Evolutionary conservation across 2,113 vertebrate genomes (phyloP).

Genomic region (Saguinus imperator): DNA sequence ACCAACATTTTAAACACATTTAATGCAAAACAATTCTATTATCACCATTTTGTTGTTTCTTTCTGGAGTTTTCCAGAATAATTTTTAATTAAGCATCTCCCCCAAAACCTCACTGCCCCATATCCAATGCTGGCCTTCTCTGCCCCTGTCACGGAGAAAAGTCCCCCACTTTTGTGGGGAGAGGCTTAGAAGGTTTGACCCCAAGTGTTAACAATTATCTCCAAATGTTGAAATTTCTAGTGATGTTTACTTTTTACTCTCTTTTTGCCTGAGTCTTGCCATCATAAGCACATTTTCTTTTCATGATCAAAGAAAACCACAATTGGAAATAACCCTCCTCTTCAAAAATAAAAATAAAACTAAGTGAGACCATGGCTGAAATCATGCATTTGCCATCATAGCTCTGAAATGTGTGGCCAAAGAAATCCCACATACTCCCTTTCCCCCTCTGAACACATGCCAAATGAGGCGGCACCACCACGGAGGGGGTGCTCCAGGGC

Average conservation of each 20-base stretch:
- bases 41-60: neutral
- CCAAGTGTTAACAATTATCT: slow-evolving; percentile 2
- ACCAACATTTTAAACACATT: neutral
- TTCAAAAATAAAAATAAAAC: slow-evolving; percentile 32
- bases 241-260: neutral
- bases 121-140: neutral
- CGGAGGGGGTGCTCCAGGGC: rapidly evolving
- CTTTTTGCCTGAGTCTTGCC: neutral
- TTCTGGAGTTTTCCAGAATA: neutral
- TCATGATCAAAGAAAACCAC: slow-evolving; percentile 31
- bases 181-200: neutral
- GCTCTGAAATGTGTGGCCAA: neutral
- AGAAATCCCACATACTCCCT: neutral
- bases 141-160: neutral
- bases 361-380: neutral
- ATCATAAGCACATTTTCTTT: neutral
- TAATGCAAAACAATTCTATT: neutral
- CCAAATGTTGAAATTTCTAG: neutral
- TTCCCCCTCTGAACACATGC: neutral
- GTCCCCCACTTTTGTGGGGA: neutral
- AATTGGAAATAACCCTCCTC: neutral
- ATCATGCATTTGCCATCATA: neutral
- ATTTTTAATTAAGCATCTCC: neutral
- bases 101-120: neutral
- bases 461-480: rapidly evolving